phyloP scores from a whole-genome alignment of 30 jellyfish, hydroid and myxozoan genomes.

The Aurelia sp. region DNA sequence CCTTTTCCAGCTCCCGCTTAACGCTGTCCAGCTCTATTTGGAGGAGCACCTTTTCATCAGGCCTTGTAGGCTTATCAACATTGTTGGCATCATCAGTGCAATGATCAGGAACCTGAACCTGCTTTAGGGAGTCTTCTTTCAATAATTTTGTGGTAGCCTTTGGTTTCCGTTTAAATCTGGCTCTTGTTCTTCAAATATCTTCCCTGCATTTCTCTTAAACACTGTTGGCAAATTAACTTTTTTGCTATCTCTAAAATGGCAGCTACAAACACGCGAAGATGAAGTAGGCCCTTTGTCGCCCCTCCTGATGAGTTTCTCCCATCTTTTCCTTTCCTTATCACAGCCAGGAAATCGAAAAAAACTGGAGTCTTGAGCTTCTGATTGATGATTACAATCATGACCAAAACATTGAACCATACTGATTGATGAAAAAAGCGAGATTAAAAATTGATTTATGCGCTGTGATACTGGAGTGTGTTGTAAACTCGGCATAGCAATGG shows the following conservation, averaged over 20 bases:
- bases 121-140: background rate
- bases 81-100: background rate
- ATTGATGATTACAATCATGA: conserved; percentile 3
- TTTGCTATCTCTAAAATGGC: background rate
- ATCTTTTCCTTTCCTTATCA: background rate
- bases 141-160: background rate
- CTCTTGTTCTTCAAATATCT: background rate
- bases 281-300: too few relatives aligned
- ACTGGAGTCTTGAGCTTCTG: background rate
- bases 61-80: background rate
- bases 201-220: background rate
- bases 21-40: conserved; percentile 2
- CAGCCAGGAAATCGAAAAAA: conserved; percentile 2
- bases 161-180: background rate
- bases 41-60: background rate
- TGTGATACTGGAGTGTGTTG: too few relatives aligned
- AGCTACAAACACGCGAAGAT: background rate
- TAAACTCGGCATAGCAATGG: background rate
- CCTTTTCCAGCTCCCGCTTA: conserved; percentile 9
- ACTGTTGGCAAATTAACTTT: conserved; percentile 5
- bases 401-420: too few relatives aligned
- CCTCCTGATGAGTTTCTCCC: background rate
- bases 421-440: background rate
- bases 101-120: background rate
- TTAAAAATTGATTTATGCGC: too few relatives aligned